phyloP scores from a whole-genome alignment of 2,797 vertebrate species.

The Falco columbarius region DNA sequence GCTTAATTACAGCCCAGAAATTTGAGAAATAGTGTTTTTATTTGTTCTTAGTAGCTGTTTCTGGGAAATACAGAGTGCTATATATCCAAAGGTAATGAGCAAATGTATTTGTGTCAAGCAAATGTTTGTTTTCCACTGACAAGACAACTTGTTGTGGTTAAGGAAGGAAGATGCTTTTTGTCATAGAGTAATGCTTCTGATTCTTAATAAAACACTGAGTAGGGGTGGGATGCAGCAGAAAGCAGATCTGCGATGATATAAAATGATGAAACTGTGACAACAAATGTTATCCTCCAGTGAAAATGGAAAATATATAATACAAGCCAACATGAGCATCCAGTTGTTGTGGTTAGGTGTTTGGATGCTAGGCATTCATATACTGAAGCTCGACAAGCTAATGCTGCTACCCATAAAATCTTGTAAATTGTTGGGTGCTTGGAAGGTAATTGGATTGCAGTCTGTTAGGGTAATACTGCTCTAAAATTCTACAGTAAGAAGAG shows the following conservation, averaged over 20 bases:
- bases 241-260: not conserved
- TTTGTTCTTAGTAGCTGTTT: not conserved
- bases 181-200: not conserved
- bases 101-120: not conserved
- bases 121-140: not conserved
- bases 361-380: not conserved
- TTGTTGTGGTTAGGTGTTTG: not conserved
- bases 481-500: not conserved
- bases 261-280: not conserved
- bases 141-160: not conserved
- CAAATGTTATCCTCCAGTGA: not conserved
- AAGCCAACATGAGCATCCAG: fast-evolving
- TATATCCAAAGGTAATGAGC: not conserved
- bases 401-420: not conserved
- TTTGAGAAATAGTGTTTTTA: not conserved
- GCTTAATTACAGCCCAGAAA: not conserved
- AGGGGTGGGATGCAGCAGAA: not conserved
- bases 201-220: not conserved
- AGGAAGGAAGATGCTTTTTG: not conserved
- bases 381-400: not conserved
- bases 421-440: not conserved
- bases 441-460: not conserved
- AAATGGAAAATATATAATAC: not conserved
- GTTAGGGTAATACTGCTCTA: not conserved
- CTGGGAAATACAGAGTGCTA: not conserved